A percentile compares a stretch with the other conserved stretches of the same genome.
phyloP scores from a whole-genome alignment of 1,140 invertebrate genomes.

The Ceratosolen solmsi region DNA sequence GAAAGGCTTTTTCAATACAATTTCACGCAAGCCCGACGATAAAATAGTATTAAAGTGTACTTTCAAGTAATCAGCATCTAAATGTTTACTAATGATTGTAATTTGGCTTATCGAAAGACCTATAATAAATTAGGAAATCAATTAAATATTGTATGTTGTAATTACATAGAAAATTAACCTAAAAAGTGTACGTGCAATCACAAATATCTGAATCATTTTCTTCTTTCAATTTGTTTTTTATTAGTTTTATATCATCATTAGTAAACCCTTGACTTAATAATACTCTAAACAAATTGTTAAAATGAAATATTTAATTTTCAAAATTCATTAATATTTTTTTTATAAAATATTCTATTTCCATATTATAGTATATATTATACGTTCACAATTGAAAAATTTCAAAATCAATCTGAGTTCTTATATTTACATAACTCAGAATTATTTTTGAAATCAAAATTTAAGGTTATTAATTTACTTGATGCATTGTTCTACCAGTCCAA shows the following conservation, averaged over 20 bases:
- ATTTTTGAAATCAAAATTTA: not conserved
- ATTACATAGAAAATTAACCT: not conserved
- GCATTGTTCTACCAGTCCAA: constrained; percentile 46
- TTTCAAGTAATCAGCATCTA: constrained; percentile 45
- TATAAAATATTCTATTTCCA: not conserved
- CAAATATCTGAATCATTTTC: not conserved
- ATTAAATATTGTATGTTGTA: not conserved
- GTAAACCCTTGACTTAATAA: constrained; percentile 15
- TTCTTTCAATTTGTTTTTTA: not conserved
- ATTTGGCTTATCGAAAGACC: constrained; percentile 8
- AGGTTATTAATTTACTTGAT: constrained; percentile 36
- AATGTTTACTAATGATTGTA: not conserved
- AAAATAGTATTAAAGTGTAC: constrained; percentile 53
- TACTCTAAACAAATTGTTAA: not conserved
- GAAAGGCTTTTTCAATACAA: constrained; percentile 57
- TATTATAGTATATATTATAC: not conserved
- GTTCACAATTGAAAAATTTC: no score
- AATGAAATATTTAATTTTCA: no score
- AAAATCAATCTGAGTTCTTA: no score
- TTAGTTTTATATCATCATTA: constrained; percentile 25
- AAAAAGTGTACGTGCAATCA: constrained; percentile 20
- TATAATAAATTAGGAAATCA: not conserved
- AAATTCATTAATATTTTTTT: not conserved
- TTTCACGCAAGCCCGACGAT: constrained; percentile 55
- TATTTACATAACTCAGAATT: no score